Percentiles rank a stretch among this genome's conserved stretches.
Evolutionary conservation across 2,888 invertebrate species (phyloP).

Genomic region (Pandemis corylana): DNA sequence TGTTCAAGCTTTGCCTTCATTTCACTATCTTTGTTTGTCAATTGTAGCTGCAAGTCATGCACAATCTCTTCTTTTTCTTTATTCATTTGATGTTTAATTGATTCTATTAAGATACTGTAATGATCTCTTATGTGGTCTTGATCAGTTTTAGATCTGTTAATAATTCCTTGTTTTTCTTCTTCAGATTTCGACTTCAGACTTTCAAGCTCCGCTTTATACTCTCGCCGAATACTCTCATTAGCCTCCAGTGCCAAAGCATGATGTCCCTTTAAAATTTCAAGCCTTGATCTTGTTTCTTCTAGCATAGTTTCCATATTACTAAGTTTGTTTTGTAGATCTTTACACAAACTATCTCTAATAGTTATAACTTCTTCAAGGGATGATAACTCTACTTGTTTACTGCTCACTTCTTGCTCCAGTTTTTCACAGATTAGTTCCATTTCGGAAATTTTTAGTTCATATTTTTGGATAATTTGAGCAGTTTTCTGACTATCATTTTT

Average conservation of each 20-base stretch:
- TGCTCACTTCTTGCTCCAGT: slow-evolving; percentile 72
- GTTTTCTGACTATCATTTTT: slow-evolving; percentile 42
- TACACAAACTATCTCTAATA: slow-evolving; percentile 76
- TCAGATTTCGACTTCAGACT: slow-evolving; percentile 74
- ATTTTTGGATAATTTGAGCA: slow-evolving; percentile 50
- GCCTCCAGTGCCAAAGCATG: slow-evolving; percentile 80
- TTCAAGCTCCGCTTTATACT: slow-evolving; percentile 79
- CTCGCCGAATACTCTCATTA: slow-evolving; percentile 80
- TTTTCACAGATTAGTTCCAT: slow-evolving; percentile 70
- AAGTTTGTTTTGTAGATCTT: slow-evolving; percentile 77
- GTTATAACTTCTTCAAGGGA: slow-evolving; percentile 76
- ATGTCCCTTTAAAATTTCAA: slow-evolving; percentile 82
- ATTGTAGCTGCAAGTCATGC: slow-evolving; percentile 66
- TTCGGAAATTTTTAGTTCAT: slow-evolving; percentile 62
- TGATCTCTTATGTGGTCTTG: slow-evolving; percentile 70
- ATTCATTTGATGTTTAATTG: slow-evolving; percentile 65
- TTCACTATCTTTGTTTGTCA: slow-evolving; percentile 68
- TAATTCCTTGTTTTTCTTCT: slow-evolving; percentile 74
- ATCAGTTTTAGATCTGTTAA: slow-evolving; percentile 68
- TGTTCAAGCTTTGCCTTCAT: slow-evolving; percentile 80
- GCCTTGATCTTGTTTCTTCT: slow-evolving; percentile 74
- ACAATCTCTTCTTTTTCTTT: slow-evolving; percentile 72
- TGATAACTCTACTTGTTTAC: slow-evolving; percentile 73
- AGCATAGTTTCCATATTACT: slow-evolving; percentile 66
- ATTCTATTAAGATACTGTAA: slow-evolving; percentile 66